A percentile compares a stretch with the other conserved stretches of the same genome.
Evolutionary conservation across 2,888 invertebrate species (phyloP).

Genomic region (Lepidochrysops patricia): DNA sequence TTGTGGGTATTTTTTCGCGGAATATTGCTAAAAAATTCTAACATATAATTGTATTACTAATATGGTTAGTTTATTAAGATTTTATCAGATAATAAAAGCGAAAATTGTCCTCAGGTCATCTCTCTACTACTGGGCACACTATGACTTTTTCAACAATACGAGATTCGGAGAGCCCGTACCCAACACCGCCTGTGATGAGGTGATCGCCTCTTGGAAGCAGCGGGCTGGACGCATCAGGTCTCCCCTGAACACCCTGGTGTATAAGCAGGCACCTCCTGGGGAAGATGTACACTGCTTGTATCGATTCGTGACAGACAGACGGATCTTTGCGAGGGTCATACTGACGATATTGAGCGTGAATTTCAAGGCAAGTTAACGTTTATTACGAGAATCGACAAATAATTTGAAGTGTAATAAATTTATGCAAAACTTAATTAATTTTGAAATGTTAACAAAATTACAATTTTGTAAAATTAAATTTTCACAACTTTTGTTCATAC

Average conservation of each 20-base stretch:
- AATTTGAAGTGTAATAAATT: background rate
- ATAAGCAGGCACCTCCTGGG: slow-evolving; percentile 82
- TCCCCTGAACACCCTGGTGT: slow-evolving; percentile 90
- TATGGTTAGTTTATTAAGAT: too few species aligned
- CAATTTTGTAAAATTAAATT: background rate
- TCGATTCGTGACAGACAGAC: slow-evolving; percentile 86
- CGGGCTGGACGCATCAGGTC: slow-evolving; percentile 84
- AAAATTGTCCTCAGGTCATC: slow-evolving; percentile 78
- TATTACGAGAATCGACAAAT: too few species aligned
- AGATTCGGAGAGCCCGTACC: slow-evolving; percentile 87
- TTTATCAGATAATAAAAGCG: too few species aligned
- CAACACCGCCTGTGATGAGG: slow-evolving; percentile 89
- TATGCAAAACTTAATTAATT: background rate
- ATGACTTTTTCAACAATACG: slow-evolving; percentile 94
- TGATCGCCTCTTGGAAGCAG: slow-evolving; percentile 89
- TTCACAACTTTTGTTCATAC: background rate
- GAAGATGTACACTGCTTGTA: slow-evolving; percentile 88
- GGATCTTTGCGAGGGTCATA: slow-evolving; percentile 87
- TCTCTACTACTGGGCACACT: slow-evolving; percentile 94
- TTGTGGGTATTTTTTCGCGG: too few species aligned
- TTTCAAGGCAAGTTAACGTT: slow-evolving; percentile 86
- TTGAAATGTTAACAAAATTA: background rate
- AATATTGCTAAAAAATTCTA: too few species aligned
- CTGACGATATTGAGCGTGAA: slow-evolving; percentile 84
- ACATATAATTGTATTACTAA: too few species aligned